These are phyloP conservation scores for Calameuta idolon DNA, from an alignment of 2,888 invertebrate species.

Conservation along the genomic window DNA sequence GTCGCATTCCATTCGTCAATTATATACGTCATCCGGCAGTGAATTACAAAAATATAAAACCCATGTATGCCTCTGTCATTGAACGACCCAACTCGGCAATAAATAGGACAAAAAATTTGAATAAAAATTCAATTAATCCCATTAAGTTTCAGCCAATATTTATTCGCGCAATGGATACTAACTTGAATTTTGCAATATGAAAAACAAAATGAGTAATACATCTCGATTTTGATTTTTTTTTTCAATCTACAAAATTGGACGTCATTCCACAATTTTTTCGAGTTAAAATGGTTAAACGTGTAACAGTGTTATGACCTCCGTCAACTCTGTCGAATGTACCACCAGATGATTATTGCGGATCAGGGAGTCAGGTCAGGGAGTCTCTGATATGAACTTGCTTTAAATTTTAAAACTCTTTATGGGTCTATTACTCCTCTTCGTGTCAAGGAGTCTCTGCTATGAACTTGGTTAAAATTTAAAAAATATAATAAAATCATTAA, in stretches of 20 bases:
- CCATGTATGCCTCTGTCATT: not conserved
- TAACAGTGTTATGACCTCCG: no score
- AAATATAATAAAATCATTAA: no score
- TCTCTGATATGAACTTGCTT: no score
- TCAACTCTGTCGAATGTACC: not conserved
- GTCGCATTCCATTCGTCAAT: not conserved
- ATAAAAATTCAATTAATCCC: not conserved
- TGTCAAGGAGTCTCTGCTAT: no score
- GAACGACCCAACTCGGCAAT: not conserved
- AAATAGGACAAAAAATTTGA: not conserved
- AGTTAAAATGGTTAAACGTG: not conserved
- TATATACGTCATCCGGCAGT: not conserved
- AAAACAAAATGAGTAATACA: not conserved
- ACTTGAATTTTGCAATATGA: not conserved
- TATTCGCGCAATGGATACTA: not conserved
- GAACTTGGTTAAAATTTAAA: no score
- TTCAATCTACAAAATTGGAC: not conserved
- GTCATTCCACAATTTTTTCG: not conserved
- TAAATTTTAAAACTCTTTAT: no score
- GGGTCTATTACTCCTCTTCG: no score
- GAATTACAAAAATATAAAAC: not conserved
- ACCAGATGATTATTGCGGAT: not conserved
- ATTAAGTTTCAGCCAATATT: not conserved
- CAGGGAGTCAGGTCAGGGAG: no score
- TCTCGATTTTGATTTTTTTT: not conserved